phyloP scores from a whole-genome alignment of 2,113 vertebrate species.

The Salvelinus sp. region DNA sequence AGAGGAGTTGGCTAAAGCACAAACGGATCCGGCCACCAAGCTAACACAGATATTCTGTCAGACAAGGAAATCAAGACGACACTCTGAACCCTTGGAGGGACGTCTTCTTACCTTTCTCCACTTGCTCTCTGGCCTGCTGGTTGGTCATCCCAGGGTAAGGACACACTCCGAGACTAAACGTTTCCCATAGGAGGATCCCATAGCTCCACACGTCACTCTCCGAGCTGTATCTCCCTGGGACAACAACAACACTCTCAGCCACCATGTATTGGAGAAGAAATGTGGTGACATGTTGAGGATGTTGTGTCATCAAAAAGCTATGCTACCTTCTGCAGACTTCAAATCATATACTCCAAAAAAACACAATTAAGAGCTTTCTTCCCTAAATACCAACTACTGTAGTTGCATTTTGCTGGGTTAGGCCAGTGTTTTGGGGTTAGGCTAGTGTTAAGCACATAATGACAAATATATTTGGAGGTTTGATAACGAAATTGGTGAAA shows the following conservation, averaged over 20 bases:
- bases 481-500: neutral
- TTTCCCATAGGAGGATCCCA: conserved; percentile 96
- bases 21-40: no score
- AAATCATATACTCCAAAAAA: neutral
- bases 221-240: conserved; percentile 92
- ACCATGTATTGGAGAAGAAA: no score
- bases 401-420: no score
- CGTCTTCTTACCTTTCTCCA: conserved; percentile 87
- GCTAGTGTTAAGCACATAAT: no score
- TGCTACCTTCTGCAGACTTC: neutral
- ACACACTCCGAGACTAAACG: conserved; percentile 94
- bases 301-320: no score
- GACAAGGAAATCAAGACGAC: neutral
- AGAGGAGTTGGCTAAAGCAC: no score
- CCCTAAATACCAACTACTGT: no score
- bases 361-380: no score
- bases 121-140: conserved; percentile 95
- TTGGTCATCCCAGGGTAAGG: conserved; percentile 98
- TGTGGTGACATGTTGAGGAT: no score
- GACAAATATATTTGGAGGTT: no score
- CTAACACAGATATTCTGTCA: neutral
- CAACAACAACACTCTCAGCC: conserved; percentile 2
- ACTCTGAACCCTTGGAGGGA: neutral
- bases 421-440: no score
- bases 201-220: conserved; percentile 98